Percentiles rank a stretch among this genome's conserved stretches.
Conservation (phyloP, 2,888 invertebrate species). For the Mimas tiliae region DNA sequence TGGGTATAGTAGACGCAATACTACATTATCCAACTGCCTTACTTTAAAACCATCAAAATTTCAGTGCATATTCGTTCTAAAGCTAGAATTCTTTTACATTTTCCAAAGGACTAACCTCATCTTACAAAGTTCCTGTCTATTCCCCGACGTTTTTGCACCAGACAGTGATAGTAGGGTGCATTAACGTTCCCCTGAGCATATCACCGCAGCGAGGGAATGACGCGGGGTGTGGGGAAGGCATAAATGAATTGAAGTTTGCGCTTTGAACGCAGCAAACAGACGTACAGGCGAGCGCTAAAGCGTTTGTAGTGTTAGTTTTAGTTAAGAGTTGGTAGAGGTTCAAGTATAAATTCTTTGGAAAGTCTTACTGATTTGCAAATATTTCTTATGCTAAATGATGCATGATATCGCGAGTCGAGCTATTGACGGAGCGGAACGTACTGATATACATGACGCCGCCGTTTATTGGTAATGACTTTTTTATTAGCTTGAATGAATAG, state of each 20-base stretch:
- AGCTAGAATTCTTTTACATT: neutral
- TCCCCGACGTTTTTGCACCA: neutral
- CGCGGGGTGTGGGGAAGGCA: neutral
- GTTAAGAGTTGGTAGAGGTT: neutral
- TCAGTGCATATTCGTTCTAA: no score
- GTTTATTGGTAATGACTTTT: no score
- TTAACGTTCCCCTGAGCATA: conserved; percentile 10
- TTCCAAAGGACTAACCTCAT: neutral
- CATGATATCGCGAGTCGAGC: no score
- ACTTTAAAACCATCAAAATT: no score
- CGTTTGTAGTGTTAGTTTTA: neutral
- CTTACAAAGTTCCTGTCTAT: neutral
- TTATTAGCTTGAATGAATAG: no score
- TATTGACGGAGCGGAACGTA: no score
- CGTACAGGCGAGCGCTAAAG: conserved; percentile 9
- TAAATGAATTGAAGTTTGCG: conserved; percentile 26
- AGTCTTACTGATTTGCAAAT: no score
- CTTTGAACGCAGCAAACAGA: conserved; percentile 27
- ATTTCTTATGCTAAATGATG: no score
- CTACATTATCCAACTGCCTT: no score
- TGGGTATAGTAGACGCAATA: no score
- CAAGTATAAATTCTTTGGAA: no score
- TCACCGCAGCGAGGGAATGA: conserved; percentile 1
- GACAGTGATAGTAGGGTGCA: conserved; percentile 12
- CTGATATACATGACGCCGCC: no score